Percentiles rank a stretch among this genome's conserved stretches.
These are phyloP conservation scores for Emydocephalus ijimae DNA, from an alignment of 2,113 vertebrate genomes.

Conservation along the genomic window DNA sequence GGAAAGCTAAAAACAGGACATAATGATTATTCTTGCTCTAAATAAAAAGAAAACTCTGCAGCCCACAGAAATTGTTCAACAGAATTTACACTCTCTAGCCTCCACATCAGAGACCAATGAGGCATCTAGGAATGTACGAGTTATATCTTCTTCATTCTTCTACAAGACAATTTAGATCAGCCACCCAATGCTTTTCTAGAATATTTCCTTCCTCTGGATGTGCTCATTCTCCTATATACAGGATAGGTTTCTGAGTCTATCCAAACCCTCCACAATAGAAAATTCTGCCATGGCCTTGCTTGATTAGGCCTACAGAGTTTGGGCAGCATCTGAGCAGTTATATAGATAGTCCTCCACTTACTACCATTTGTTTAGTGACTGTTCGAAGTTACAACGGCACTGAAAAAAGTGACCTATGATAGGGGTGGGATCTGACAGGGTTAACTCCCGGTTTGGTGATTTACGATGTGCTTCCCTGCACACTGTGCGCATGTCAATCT, in stretches of 20 bases:
- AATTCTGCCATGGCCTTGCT: not conserved
- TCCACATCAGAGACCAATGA: not conserved
- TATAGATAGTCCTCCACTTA: not conserved
- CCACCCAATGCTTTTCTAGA: not conserved
- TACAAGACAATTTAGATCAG: not conserved
- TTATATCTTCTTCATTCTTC: not conserved
- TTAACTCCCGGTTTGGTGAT: too few species aligned
- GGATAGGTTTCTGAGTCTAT: not conserved
- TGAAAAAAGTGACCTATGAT: not conserved
- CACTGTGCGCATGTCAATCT: too few species aligned
- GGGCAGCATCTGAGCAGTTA: not conserved
- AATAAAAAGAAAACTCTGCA: not conserved
- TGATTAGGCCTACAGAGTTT: not conserved
- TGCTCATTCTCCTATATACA: not conserved
- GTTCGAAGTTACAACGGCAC: not conserved
- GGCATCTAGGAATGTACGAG: not conserved
- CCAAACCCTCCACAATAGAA: not conserved
- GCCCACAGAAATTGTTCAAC: not conserved
- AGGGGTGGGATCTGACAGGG: too few species aligned
- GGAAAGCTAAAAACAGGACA: not conserved
- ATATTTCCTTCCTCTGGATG: not conserved
- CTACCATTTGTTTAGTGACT: not conserved
- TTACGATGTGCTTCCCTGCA: too few species aligned
- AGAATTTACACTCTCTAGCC: too few species aligned
- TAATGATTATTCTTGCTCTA: not conserved